These are phyloP conservation scores for Caenorhabditis tropicalis DNA, from an alignment of 1,140 invertebrate genomes.

Conservation along the genomic window DNA sequence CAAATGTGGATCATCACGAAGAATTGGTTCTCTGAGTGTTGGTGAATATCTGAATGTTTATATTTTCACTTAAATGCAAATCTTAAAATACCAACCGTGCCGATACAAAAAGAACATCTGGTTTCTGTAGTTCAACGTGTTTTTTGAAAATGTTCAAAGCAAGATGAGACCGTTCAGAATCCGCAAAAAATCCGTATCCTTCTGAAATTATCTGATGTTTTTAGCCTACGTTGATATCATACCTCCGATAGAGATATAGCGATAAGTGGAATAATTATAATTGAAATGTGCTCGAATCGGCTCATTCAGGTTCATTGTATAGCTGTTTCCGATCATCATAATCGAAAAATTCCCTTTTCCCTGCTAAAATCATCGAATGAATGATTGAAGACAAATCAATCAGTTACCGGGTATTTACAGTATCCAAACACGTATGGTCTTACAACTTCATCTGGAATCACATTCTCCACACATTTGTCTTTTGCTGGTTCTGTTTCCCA, in stretches of 20 bases:
- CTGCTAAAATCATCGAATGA: background rate
- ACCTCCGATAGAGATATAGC: constrained; percentile 6
- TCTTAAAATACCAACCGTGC: background rate
- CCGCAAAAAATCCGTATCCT: background rate
- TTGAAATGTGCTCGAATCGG: constrained; percentile 18
- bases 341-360: background rate
- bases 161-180: background rate
- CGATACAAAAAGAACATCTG: constrained; percentile 30
- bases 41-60: background rate
- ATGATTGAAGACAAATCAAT: background rate
- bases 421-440: background rate
- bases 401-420: constrained; percentile 1
- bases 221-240: background rate
- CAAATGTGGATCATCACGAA: background rate
- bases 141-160: background rate
- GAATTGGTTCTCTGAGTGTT: background rate
- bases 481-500: background rate
- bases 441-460: background rate
- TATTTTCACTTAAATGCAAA: too few species aligned
- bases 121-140: background rate
- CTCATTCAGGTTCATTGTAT: constrained; percentile 5
- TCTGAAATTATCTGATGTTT: background rate
- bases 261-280: constrained; percentile 11
- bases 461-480: background rate
- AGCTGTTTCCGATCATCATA: constrained; percentile 46